These are phyloP conservation scores for Notolabrus celidotus DNA, from an alignment of 2,797 vertebrate genomes.

Conservation along the genomic window DNA sequence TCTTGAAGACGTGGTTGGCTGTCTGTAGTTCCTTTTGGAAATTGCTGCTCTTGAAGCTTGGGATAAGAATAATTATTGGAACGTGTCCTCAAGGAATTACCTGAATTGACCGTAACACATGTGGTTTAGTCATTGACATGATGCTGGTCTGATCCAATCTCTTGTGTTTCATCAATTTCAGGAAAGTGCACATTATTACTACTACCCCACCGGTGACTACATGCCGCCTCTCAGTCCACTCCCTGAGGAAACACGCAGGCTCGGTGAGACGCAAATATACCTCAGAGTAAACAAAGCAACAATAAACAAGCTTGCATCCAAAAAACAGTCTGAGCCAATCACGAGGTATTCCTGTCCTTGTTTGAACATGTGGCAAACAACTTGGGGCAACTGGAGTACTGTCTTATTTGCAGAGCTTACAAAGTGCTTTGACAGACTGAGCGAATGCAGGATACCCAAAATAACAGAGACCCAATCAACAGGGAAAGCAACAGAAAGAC, in stretches of 20 bases:
- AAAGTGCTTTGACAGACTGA: background rate
- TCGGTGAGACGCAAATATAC: conserved; percentile 67
- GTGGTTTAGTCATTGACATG: conserved; percentile 39
- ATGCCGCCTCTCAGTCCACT: conserved; percentile 66
- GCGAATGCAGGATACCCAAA: background rate
- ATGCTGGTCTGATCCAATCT: conserved; percentile 27
- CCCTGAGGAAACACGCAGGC: conserved; percentile 69
- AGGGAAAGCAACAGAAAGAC: background rate
- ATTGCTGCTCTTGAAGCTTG: too few relatives aligned
- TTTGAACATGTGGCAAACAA: background rate
- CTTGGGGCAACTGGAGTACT: background rate
- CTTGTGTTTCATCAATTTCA: conserved; percentile 58
- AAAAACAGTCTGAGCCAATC: conserved; percentile 8
- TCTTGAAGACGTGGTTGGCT: too few relatives aligned
- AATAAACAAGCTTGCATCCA: conserved; percentile 20
- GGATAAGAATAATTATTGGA: background rate
- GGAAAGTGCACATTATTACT: conserved; percentile 79
- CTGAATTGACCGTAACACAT: conserved; percentile 21
- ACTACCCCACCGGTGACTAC: conserved; percentile 75
- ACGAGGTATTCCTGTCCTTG: background rate
- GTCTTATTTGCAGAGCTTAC: background rate
- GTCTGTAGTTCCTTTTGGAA: too few relatives aligned
- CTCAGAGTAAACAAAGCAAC: conserved; percentile 38
- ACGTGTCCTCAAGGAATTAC: background rate
- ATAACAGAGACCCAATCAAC: background rate